Evolutionary conservation across 2,113 vertebrate genomes (phyloP), one percentile per base, ranked within the genome.

Genomic region (Heptranchias perlo): DNA sequence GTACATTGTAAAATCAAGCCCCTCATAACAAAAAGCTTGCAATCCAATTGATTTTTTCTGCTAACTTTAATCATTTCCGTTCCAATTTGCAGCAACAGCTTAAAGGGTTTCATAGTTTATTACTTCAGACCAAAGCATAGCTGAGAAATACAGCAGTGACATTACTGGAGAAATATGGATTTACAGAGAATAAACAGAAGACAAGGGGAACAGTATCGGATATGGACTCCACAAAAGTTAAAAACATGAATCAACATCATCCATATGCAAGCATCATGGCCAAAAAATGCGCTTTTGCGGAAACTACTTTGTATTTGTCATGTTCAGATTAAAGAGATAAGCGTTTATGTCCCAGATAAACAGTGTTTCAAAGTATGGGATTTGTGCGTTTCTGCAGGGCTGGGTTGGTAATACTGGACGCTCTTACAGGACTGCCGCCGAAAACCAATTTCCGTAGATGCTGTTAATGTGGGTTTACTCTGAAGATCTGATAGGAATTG

Each of bases 41-140:
- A 69, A 73, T 95, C 13, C 21, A 47, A 73, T n/a, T 69, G 94
- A 95, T 73, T 47, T 93, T 62, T 52, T 49, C 62, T 35, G 28
- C 64, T 52, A 73, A 69, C 25, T 95, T 73, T 95, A 95, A 94
- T 94, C 21, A 94, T 94, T 65, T 47, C 58, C 62, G 4, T 94
- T 67, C 92, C 92, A 94, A 94, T 94, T 67, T 94, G 31, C 35
- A 94, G 44, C 62, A 94, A 67, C 64, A 47, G 92, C 92, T 94
- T 67, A 94, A 93, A 95, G 65, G 39, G 13, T 95, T 95, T 47
- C 65, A 67, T 69, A 31, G 65, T 73, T 69, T 95, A 95, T 95
- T 69, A 69, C 64, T 52, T 67, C 61, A 67, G 65, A 95, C 31
- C 28, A 5, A 95, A 69, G 18, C 28, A 69, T 10, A 95, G 64